phyloP scores from a whole-genome alignment of 2,113 vertebrate species.

The Fregetta grallaria region DNA sequence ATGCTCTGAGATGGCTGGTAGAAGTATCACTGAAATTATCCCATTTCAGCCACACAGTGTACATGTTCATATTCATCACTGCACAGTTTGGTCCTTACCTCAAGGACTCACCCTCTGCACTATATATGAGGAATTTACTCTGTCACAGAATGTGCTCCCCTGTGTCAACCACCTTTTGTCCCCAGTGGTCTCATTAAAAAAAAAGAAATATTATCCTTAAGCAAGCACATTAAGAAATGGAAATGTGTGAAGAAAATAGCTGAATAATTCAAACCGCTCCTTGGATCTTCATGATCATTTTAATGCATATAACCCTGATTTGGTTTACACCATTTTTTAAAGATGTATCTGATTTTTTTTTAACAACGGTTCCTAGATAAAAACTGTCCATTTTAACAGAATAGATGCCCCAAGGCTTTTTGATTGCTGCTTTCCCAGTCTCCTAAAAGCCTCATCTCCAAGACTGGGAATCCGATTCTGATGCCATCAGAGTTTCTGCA shows the following conservation, averaged over 20 bases:
- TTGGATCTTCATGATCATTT: neutral
- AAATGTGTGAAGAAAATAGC: neutral
- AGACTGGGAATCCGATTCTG: neutral
- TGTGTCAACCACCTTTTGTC: neutral
- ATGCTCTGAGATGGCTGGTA: neutral
- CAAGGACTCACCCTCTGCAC: neutral
- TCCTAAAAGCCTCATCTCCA: neutral
- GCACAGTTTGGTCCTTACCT: neutral
- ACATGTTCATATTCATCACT: neutral
- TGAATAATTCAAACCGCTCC: neutral
- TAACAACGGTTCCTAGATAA: neutral
- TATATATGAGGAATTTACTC: neutral
- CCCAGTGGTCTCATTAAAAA: neutral
- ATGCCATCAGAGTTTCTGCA: neutral
- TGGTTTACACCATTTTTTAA: neutral
- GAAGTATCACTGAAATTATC: neutral
- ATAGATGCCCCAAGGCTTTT: neutral
- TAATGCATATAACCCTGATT: neutral
- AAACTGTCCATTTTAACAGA: neutral
- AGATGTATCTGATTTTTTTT: neutral
- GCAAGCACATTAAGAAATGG: neutral
- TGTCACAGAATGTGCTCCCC: neutral
- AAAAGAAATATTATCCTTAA: neutral
- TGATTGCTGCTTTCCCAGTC: neutral
- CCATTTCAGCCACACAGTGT: neutral